phyloP scores from a whole-genome alignment of 1,140 invertebrate genomes.

The Trichonephila inaurata region DNA sequence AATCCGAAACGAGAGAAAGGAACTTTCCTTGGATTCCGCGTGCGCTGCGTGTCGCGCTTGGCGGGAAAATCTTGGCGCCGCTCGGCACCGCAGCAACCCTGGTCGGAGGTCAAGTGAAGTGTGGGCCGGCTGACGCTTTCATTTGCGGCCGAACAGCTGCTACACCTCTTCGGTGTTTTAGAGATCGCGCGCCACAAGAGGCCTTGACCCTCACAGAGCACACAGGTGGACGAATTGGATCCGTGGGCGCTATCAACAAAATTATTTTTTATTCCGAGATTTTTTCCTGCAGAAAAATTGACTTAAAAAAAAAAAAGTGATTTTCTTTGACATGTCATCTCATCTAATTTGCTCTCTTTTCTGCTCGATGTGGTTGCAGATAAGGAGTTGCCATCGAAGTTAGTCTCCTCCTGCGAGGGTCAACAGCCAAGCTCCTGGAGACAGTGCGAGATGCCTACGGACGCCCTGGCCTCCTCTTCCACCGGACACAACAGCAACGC shows the following conservation, averaged over 20 bases:
- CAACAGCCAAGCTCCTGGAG: slow-evolving; percentile 10
- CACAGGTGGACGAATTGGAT: slow-evolving; percentile 41
- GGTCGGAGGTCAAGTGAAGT: slow-evolving; percentile 46
- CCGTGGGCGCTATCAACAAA: slow-evolving; percentile 10
- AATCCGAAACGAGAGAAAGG: not conserved
- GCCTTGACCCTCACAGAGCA: slow-evolving; percentile 39
- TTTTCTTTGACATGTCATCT: not conserved
- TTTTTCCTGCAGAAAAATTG: not conserved
- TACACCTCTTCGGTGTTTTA: not conserved
- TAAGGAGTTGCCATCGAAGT: not conserved
- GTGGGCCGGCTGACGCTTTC: slow-evolving; percentile 41
- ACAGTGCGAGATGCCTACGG: slow-evolving; percentile 62
- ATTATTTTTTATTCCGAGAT: not conserved
- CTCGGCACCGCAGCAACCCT: slow-evolving; percentile 50
- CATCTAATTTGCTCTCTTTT: not conserved
- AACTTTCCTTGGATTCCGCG: not conserved
- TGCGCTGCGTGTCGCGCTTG: not conserved
- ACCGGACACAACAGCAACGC: slow-evolving; percentile 30
- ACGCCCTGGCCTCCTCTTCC: slow-evolving; percentile 46
- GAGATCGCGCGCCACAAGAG: slow-evolving; percentile 25
- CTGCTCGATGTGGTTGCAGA: slow-evolving; percentile 59
- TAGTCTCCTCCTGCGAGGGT: not conserved
- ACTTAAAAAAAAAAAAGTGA: slow-evolving; percentile 7
- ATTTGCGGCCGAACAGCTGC: slow-evolving; percentile 54
- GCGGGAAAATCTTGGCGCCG: slow-evolving; percentile 16